Evolutionary conservation across 92 coral and sea anemone species (phyloP).

Genomic region (Phenganax stokvisi): DNA sequence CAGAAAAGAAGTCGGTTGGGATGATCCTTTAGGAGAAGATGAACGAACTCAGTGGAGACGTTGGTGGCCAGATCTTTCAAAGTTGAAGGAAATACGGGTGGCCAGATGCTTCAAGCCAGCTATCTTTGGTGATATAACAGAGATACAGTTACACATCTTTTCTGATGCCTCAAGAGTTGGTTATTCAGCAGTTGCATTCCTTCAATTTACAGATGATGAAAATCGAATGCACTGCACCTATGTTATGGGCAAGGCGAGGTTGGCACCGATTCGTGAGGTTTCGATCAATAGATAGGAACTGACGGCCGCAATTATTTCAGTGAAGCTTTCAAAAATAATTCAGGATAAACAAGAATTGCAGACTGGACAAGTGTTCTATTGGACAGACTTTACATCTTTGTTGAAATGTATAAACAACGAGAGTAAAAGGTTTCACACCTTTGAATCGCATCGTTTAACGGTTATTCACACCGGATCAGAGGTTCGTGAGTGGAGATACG

Average conservation of each 20-base stretch:
- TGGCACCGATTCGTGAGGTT: conserved; percentile 38
- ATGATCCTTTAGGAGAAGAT: conserved; percentile 30
- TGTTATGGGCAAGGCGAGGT: conserved; percentile 38
- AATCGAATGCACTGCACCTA: conserved; percentile 17
- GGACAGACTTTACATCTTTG: conserved; percentile 50
- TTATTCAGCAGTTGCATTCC: conserved; percentile 27
- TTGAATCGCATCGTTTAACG: conserved; percentile 33
- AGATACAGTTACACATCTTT: conserved; percentile 15
- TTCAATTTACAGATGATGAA: conserved; percentile 1
- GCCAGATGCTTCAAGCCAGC: conserved; percentile 48
- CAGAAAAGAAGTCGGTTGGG: conserved; percentile 44
- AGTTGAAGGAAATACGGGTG: conserved; percentile 28
- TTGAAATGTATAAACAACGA: conserved; percentile 40
- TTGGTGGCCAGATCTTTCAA: conserved; percentile 45
- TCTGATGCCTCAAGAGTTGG: conserved; percentile 17
- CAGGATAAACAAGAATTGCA: conserved; percentile 36
- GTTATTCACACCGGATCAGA: conserved; percentile 16
- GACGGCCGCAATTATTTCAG: conserved; percentile 24
- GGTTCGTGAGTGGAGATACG: conserved; percentile 24
- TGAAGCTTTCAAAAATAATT: conserved; percentile 27
- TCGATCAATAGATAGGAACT: conserved; percentile 28
- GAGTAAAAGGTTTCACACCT: conserved; percentile 38
- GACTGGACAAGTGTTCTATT: conserved; percentile 33
- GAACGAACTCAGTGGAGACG: conserved; percentile 41
- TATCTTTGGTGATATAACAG: conserved; percentile 24